Evolutionary conservation across 2,797 vertebrate species (phyloP), one percentile per base, ranked within the genome.

Genomic region (Ptychadena robeensis): DNA sequence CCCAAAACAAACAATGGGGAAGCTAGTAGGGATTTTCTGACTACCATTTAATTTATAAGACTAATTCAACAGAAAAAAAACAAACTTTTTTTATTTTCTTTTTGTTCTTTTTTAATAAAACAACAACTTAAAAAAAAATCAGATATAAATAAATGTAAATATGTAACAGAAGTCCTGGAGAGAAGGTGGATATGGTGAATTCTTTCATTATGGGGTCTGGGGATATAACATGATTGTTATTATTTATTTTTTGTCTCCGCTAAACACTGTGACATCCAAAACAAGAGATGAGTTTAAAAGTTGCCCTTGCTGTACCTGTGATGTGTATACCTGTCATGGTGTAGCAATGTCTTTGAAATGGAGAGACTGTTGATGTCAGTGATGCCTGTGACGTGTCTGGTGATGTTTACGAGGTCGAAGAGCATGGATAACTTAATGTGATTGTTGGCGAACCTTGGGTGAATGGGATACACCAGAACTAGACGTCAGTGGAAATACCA

Each of bases 71-170:
- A 48, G n/a, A n/a, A n/a, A n/a, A n/a, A n/a, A 78, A 78, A 78
- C 40, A 32, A 59, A 68, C 67, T 44, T 80, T 79, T 68, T 80
- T 76, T 65, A 37, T 80, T 80, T 66, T 67, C 30, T 81, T 85
- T 81, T 80, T 80, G 38, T 70, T 75, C 65, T 74, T 85, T 85
- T 74, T 70, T 70, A 71, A 76, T 64, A 85, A 85, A 80, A 85
- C 30, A 71, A 73, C 30, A 71, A 74, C 48, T 80, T n/a, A n/a
- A 85, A 76, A 85, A 73, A 85, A 84, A 64, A 73, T 80, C 78
- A 76, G 79, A 74, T 80, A 81, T 85, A 85, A 85, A 85, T 85
- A 85, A 85, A 85, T 85, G 83, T 85, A 85, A 85, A 85, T 85
- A 85, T 85, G 83, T 85, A 80, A 80, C 83, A 65, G 83, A 80